Percentiles rank a stretch among this genome's conserved stretches.
Conservation (phyloP, 2,113 vertebrate genomes). For the Heterochromis multidens region DNA sequence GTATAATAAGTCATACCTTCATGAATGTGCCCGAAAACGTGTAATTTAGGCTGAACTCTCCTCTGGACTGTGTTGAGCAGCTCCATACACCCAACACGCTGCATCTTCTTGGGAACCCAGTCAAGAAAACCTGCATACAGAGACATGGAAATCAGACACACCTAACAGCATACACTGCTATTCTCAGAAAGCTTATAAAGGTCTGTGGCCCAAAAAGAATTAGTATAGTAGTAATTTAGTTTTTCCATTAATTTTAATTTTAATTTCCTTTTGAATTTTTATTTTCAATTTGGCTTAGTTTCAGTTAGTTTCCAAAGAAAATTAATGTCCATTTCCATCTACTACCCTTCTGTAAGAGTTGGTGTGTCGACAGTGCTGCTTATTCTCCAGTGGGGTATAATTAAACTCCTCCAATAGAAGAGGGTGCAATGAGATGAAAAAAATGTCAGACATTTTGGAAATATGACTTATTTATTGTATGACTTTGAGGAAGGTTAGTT, state of each 20-base stretch:
- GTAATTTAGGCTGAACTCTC: slow-evolving; percentile 89
- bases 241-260: background rate
- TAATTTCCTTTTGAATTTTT: background rate
- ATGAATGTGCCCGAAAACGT: slow-evolving; percentile 96
- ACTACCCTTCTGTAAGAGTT: background rate
- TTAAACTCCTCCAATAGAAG: background rate
- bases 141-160: background rate
- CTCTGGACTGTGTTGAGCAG: slow-evolving; percentile 94
- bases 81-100: slow-evolving; percentile 94
- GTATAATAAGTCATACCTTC: slow-evolving; percentile 80
- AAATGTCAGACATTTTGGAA: too few species aligned
- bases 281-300: background rate
- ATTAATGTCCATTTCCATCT: background rate
- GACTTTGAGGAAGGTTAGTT: too few species aligned
- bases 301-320: background rate
- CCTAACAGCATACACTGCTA: background rate
- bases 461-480: too few species aligned
- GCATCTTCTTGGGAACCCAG: slow-evolving; percentile 98
- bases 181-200: background rate
- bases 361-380: background rate
- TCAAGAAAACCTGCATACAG: slow-evolving; percentile 87
- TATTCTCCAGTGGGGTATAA: background rate
- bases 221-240: background rate
- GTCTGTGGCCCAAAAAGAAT: background rate
- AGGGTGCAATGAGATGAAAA: background rate